Percentiles rank a stretch among this genome's conserved stretches.
Evolutionary conservation across 2,113 vertebrate species (phyloP).

Genomic region (Sprattus sprattus): DNA sequence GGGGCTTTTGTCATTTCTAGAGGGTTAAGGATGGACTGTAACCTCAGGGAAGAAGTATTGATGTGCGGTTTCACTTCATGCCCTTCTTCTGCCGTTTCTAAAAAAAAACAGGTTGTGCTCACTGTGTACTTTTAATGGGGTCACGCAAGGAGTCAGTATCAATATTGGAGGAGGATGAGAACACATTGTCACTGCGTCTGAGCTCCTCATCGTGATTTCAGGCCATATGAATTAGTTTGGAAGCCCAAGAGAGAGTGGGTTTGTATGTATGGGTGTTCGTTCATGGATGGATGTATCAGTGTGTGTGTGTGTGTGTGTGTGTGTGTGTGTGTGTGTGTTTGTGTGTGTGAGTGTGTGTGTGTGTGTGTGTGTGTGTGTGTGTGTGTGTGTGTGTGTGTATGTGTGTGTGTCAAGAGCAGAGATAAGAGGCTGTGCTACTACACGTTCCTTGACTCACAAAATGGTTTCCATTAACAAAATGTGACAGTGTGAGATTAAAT

Average conservation of each 20-base stretch:
- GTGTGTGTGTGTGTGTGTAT: background rate
- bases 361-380: background rate
- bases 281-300: background rate
- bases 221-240: constrained; percentile 10
- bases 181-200: background rate
- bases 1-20: constrained; percentile 38
- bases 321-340: constrained; percentile 8
- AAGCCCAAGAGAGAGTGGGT: background rate
- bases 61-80: constrained; percentile 40
- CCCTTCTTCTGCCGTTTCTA: constrained; percentile 32
- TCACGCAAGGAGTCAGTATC: constrained; percentile 21
- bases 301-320: background rate
- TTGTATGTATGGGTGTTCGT: background rate
- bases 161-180: constrained; percentile 9
- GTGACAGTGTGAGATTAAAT: background rate
- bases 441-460: constrained; percentile 10
- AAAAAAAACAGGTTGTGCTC: constrained; percentile 29
- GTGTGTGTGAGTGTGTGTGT: background rate
- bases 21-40: constrained; percentile 44
- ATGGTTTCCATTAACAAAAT: constrained; percentile 9
- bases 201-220: background rate
- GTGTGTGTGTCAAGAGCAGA: background rate
- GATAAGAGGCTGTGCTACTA: constrained; percentile 6
- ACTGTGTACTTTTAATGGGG: constrained; percentile 39
- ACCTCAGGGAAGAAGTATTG: constrained; percentile 38